Evolutionary conservation across 1,140 invertebrate species (phyloP).

Genomic region (Armadillidium nasatum): DNA sequence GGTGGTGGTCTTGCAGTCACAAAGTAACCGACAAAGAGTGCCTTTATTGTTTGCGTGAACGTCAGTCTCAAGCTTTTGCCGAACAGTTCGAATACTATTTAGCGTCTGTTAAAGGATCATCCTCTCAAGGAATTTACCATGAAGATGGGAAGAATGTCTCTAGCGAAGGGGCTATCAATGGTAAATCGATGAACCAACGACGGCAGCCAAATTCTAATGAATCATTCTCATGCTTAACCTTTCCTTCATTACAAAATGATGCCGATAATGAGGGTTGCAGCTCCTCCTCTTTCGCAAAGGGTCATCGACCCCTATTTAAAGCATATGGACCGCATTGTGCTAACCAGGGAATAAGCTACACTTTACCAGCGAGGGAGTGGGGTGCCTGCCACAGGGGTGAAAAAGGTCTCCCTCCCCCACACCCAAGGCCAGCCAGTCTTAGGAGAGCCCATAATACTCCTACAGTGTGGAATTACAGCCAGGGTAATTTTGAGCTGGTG

Average conservation of each 20-base stretch:
- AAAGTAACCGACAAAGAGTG: slow-evolving; percentile 44
- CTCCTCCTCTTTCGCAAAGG: not conserved
- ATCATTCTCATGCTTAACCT: not conserved
- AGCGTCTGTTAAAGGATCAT: not conserved
- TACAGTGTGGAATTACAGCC: not conserved
- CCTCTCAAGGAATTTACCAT: not conserved
- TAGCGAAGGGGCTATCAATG: not conserved
- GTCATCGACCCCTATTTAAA: not conserved
- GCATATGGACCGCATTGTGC: not conserved
- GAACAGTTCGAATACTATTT: slow-evolving; percentile 44
- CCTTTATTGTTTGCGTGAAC: slow-evolving; percentile 45
- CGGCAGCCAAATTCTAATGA: not conserved
- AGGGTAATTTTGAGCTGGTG: not conserved
- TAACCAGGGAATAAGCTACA: slow-evolving; percentile 30
- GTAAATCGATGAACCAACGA: not conserved
- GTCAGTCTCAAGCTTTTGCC: slow-evolving; percentile 45
- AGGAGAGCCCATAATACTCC: slow-evolving; percentile 7
- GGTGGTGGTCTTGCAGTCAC: slow-evolving; percentile 48
- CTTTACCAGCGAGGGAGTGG: slow-evolving; percentile 21
- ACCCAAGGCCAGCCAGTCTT: slow-evolving; percentile 5
- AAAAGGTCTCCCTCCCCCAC: not conserved
- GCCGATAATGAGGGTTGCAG: not conserved
- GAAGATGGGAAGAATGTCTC: too few species aligned
- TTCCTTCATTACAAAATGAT: not conserved
- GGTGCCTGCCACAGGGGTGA: not conserved